Percentiles rank a stretch among this genome's conserved stretches.
phyloP scores from a whole-genome alignment of 2,888 invertebrate genomes.

The Zygaena filipendulae region DNA sequence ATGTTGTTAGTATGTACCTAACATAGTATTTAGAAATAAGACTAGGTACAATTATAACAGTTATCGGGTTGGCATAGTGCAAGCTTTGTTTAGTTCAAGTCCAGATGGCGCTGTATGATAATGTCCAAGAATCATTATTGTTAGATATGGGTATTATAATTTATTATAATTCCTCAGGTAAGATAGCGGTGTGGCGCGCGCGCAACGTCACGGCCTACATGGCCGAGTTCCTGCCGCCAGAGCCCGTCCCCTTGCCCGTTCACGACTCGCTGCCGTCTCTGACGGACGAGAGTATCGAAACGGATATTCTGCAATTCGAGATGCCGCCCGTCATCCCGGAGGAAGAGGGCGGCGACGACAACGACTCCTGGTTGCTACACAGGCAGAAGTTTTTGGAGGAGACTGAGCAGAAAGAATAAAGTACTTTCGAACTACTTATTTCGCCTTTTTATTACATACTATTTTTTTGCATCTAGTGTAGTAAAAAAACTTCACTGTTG shows the following conservation, averaged over 20 bases:
- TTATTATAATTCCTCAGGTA: constrained; percentile 31
- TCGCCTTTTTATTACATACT: too few relatives aligned
- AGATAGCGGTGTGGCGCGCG: constrained; percentile 74
- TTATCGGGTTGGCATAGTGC: too few relatives aligned
- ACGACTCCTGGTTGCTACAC: constrained; percentile 54
- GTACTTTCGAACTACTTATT: too few relatives aligned
- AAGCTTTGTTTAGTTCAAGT: too few relatives aligned
- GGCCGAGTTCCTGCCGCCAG: constrained; percentile 75
- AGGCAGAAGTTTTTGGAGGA: constrained; percentile 53
- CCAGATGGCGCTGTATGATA: too few relatives aligned
- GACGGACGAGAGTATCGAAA: constrained; percentile 38
- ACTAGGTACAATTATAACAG: too few relatives aligned
- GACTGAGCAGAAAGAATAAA: constrained; percentile 28
- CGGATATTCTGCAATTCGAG: constrained; percentile 52
- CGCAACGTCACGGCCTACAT: constrained; percentile 75
- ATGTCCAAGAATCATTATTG: too few relatives aligned
- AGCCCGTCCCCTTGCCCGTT: constrained; percentile 73
- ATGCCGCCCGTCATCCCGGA: constrained; percentile 33
- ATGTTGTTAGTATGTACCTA: too few relatives aligned
- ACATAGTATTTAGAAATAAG: too few relatives aligned
- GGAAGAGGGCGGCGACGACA: constrained; percentile 47
- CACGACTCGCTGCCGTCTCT: constrained; percentile 72
- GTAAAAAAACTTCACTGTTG: too few relatives aligned
- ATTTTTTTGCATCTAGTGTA: too few relatives aligned
- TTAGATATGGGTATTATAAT: too few relatives aligned